Conservation (phyloP, 2,888 invertebrate species). For the Drosophila bunnanda region DNA sequence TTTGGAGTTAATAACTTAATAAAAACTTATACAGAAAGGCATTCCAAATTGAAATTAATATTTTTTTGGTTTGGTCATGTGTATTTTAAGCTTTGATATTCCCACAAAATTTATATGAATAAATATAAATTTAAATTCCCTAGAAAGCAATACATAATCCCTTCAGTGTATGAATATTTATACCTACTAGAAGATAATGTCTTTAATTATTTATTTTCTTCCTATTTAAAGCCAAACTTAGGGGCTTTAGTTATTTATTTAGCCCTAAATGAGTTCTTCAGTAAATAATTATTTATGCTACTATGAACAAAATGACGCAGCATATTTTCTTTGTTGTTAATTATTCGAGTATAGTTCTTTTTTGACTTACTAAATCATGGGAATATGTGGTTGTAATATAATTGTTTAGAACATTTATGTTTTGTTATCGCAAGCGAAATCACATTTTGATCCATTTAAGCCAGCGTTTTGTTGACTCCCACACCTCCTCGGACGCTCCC, state of each 20-base stretch:
- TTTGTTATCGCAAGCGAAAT: constrained; percentile 6
- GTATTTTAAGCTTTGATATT: no score
- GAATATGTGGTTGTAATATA: not conserved
- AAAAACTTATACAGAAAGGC: no score
- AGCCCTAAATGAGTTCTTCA: not conserved
- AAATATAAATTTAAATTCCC: no score
- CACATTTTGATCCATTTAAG: constrained; percentile 20
- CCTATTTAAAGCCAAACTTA: not conserved
- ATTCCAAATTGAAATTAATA: no score
- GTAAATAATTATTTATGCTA: not conserved
- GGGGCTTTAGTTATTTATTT: not conserved
- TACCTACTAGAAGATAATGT: no score
- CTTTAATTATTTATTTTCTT: no score
- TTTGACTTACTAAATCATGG: not conserved
- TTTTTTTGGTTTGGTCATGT: no score
- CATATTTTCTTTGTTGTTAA: not conserved
- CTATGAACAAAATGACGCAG: not conserved
- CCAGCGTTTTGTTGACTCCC: constrained; percentile 12
- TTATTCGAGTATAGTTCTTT: not conserved
- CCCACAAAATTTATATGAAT: no score
- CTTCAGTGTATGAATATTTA: no score
- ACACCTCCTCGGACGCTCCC: constrained; percentile 2
- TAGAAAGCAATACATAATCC: no score
- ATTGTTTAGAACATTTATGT: not conserved
- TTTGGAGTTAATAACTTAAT: no score